Base-by-base conservation (phyloP, 2,113 vertebrate species). In the Pagrus major region DNA sequence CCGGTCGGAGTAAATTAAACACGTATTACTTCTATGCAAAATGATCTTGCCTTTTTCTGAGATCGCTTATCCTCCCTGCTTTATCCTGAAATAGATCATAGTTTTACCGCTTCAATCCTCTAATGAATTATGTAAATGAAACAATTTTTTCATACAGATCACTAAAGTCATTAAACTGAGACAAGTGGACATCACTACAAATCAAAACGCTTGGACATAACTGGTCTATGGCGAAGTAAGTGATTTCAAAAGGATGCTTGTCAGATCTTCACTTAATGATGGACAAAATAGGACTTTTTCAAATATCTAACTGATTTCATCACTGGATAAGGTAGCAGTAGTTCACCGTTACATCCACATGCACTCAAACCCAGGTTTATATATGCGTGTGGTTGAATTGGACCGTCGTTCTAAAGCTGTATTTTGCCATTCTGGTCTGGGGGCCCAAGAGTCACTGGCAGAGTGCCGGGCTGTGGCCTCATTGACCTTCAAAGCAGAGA, bases 401-500 rank as follows among this genome's bases (percentile, higher is more conserved):
- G 65, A 84, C 81, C 41, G 84, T 81, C n/a, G 9, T 80, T 80
- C 79, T 42, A 79, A 68, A 71, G 68, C 71, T 63, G 58, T 63
- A 46, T 80, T 84, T 76, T 69, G 69, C 65, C 9, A 8, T 69
- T 27, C 71, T 49, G 82, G 81, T 64, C 58, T 21, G 67, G 29
- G 65, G 70, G 75, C 60, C 76, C 59, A 64, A 85, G 80, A 93
- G 91, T 93, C 88, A 89, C 71, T 70, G 89, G 85, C 86, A 89
- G 90, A 93, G 93, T 83, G 89, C 60, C 14, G 71, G 90, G 83
- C 81, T 75, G 80, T 70, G 87, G 89, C 90, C 89, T 91, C 52
- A 61, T 93, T 95, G 94, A 95, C 94, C 94, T 95, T 92, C 89
- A 92, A 88, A 91, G 89, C 87, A 89, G 85, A 90, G 87, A 86